Base-by-base conservation (phyloP, 2,888 invertebrate genomes). In the Apamea crenata region DNA sequence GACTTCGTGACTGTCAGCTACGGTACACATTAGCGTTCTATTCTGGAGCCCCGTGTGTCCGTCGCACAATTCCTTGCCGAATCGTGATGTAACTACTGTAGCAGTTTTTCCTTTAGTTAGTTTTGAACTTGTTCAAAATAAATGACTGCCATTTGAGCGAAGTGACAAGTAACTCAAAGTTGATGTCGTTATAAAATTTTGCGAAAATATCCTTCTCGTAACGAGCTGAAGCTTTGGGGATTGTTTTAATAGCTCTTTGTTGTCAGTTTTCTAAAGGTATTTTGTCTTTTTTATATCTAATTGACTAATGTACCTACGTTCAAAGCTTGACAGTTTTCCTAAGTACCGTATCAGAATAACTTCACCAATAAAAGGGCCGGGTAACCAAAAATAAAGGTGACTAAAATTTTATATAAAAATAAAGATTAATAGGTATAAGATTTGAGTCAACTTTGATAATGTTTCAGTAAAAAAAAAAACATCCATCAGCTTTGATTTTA, bases 61-160 rank as follows among this genome's bases (percentile, higher is more conserved):
- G 81, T 29, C 66, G 25, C 53, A 77, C 65, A 81, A 89, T 78
- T 88, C 69, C 89, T 89, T 86, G 90, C 90, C 88, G 87, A 86
- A 89, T 89, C 92, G 93, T 94, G 94, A 93, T 93, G 91, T 92
- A 93, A 94, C 94, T 93, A 92, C 92, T 90, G 89, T 92, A 92
- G 90, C 92, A 93, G 92, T 93, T 93, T 93, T 93, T 91, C 91
- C 93, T 90, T 92, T 91, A 93, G 94, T 94, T 94, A 94, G 95
- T 95, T 94, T 92, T 92, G 89, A 92, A 93, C 92, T 94, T 92
- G 91, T 93, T 93, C 93, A 92, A 95, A 95, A 95, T 92, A 93
- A 95, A 95, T 94, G 93, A 94, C 94, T 93, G 92, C 93, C 92
- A 94, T 94, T 95, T 93, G 89, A 91, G 85, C 88, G 85, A 88